Percentiles rank a stretch among this genome's conserved stretches.
Conservation (phyloP, 2,113 vertebrate genomes). For the Cinclus cinclus region DNA sequence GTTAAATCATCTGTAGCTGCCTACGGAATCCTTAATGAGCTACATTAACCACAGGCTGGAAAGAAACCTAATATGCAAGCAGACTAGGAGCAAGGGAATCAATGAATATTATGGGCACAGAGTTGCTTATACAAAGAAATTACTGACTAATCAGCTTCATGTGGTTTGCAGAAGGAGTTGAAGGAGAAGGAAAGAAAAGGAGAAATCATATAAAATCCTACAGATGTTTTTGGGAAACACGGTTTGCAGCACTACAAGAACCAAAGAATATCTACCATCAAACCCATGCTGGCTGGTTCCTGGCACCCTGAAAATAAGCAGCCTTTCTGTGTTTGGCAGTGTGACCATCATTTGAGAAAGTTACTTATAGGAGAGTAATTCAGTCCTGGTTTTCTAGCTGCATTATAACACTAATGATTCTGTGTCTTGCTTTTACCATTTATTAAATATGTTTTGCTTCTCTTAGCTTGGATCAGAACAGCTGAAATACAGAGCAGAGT, state of each 20-base stretch:
- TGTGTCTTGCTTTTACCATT: neutral
- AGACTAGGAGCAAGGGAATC: neutral
- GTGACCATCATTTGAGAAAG: neutral
- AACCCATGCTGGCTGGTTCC: neutral
- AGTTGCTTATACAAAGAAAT: neutral
- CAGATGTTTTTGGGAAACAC: neutral
- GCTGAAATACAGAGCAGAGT: neutral
- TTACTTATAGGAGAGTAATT: neutral
- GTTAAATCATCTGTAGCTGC: slow-evolving; percentile 19
- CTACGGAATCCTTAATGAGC: slow-evolving; percentile 7
- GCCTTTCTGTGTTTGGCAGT: neutral
- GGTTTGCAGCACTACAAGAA: neutral
- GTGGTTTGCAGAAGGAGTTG: neutral
- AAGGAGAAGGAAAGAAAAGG: neutral
- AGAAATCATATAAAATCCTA: neutral
- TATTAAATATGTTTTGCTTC: neutral
- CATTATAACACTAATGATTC: neutral
- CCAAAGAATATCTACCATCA: neutral
- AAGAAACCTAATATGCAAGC: slow-evolving; percentile 4
- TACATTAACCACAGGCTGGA: neutral
- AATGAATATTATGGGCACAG: neutral
- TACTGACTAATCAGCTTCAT: neutral
- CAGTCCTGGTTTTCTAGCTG: neutral
- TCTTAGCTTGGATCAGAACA: neutral
- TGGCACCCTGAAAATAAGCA: neutral